Percentiles rank a stretch among this genome's conserved stretches.
These are phyloP conservation scores for Drosophila neotestacea DNA, from an alignment of 2,888 invertebrate genomes.

Conservation along the genomic window DNA sequence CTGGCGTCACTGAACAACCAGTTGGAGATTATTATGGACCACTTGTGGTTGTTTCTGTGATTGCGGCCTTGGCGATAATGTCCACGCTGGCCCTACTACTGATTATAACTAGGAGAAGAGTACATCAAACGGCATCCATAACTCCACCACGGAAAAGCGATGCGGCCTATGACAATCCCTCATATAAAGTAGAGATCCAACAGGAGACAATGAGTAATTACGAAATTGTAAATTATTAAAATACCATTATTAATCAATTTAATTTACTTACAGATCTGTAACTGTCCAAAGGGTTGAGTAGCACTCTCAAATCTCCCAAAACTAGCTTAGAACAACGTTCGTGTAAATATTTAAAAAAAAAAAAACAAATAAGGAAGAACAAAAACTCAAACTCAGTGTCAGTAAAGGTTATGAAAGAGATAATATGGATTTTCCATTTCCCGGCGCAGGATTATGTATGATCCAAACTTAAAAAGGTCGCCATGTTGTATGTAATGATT, in stretches of 20 bases:
- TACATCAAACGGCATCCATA: slow-evolving; percentile 91
- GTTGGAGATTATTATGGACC: slow-evolving; percentile 94
- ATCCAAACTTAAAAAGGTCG: slow-evolving; percentile 46
- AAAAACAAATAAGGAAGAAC: background rate
- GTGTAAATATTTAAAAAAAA: slow-evolving; percentile 66
- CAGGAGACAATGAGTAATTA: slow-evolving; percentile 95
- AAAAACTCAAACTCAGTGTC: slow-evolving; percentile 70
- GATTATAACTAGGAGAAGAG: slow-evolving; percentile 91
- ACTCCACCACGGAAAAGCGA: slow-evolving; percentile 92
- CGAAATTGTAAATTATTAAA: background rate
- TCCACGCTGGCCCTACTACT: slow-evolving; percentile 92
- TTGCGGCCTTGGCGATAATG: slow-evolving; percentile 93
- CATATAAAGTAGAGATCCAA: slow-evolving; percentile 96
- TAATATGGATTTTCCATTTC: slow-evolving; percentile 43
- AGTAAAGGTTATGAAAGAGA: slow-evolving; percentile 54
- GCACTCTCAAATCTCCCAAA: slow-evolving; percentile 43
- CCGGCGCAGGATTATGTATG: slow-evolving; percentile 59
- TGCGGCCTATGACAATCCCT: slow-evolving; percentile 96
- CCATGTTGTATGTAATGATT: slow-evolving; percentile 75
- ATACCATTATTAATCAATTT: background rate
- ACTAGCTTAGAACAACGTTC: slow-evolving; percentile 64
- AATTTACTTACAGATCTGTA: slow-evolving; percentile 64
- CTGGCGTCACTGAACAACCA: slow-evolving; percentile 79
- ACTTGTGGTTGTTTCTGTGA: slow-evolving; percentile 93
- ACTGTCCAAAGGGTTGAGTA: slow-evolving; percentile 46